These are phyloP conservation scores for Drosophila mojavensis DNA, from an alignment of 1,140 invertebrate species.

Conservation along the genomic window DNA sequence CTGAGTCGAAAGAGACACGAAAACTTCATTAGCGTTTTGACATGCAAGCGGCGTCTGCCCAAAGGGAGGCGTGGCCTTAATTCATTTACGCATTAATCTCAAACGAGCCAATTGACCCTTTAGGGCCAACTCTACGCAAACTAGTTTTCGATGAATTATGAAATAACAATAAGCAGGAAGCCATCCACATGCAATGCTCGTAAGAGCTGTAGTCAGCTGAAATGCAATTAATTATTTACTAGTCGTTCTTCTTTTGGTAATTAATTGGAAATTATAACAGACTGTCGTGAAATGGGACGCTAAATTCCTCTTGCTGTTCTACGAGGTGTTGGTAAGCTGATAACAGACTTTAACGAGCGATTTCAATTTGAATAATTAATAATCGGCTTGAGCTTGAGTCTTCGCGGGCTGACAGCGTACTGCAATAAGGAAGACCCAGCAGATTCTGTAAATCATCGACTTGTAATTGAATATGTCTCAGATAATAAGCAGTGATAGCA, in stretches of 20 bases:
- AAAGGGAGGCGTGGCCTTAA: conserved; percentile 47
- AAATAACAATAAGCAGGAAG: conserved; percentile 74
- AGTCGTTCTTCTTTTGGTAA: conserved; percentile 40
- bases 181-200: conserved; percentile 26
- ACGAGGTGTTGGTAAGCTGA: conserved; percentile 20
- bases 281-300: background rate
- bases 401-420: background rate
- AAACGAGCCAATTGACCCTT: conserved; percentile 44
- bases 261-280: conserved; percentile 19
- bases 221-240: conserved; percentile 38
- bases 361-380: conserved; percentile 30
- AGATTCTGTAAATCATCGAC: conserved; percentile 18
- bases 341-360: conserved; percentile 4
- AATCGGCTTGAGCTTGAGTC: background rate
- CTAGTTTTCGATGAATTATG: conserved; percentile 68
- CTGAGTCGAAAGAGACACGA: conserved; percentile 51
- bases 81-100: conserved; percentile 52
- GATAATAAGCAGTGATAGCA: background rate
- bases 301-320: background rate
- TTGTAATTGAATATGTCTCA: conserved; percentile 4
- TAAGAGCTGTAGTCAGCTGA: conserved; percentile 6
- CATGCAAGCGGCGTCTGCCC: conserved; percentile 16
- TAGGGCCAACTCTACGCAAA: conserved; percentile 48
- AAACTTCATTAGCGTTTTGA: conserved; percentile 64
- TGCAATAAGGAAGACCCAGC: conserved; percentile 24